Evolutionary conservation across 92 coral and sea anemone genomes (phyloP).

Genomic region (Blastomussa wellsi): DNA sequence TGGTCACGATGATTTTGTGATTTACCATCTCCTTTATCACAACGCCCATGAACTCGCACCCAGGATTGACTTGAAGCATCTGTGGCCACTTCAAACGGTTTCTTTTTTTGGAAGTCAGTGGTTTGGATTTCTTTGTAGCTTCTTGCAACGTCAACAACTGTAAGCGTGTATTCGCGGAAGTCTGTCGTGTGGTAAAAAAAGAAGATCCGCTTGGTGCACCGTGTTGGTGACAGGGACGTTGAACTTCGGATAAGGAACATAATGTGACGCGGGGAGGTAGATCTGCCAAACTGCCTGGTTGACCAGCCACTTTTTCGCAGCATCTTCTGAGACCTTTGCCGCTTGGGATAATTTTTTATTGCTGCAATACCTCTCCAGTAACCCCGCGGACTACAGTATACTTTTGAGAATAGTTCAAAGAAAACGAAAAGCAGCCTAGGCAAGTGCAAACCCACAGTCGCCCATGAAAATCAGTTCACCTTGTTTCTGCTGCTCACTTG

Average conservation of each 20-base stretch:
- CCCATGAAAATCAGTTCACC: not conserved
- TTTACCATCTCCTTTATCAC: not conserved
- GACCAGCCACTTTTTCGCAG: too few species aligned
- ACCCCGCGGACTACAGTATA: not conserved
- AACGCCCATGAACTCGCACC: not conserved
- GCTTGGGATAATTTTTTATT: not conserved
- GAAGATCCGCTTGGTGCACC: too few species aligned
- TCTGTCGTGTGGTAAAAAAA: too few species aligned
- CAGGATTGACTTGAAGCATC: too few species aligned
- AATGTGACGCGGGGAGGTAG: not conserved
- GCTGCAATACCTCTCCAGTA: not conserved
- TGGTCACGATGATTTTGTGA: not conserved
- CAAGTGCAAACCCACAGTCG: not conserved
- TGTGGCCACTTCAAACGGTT: too few species aligned
- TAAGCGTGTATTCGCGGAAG: too few species aligned
- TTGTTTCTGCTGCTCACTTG: not conserved
- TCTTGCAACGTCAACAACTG: too few species aligned
- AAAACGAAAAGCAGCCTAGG: not conserved
- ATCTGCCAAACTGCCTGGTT: not conserved
- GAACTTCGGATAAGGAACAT: not conserved
- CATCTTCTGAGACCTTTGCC: too few species aligned
- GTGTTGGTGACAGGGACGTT: not conserved
- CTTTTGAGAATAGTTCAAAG: not conserved
- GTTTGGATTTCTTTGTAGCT: too few species aligned
- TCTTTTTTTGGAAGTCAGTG: too few species aligned